Percentiles rank a stretch among this genome's conserved stretches.
These are phyloP conservation scores for Poicephalus meyeri DNA, from an alignment of 2,113 vertebrate genomes.

Conservation along the genomic window DNA sequence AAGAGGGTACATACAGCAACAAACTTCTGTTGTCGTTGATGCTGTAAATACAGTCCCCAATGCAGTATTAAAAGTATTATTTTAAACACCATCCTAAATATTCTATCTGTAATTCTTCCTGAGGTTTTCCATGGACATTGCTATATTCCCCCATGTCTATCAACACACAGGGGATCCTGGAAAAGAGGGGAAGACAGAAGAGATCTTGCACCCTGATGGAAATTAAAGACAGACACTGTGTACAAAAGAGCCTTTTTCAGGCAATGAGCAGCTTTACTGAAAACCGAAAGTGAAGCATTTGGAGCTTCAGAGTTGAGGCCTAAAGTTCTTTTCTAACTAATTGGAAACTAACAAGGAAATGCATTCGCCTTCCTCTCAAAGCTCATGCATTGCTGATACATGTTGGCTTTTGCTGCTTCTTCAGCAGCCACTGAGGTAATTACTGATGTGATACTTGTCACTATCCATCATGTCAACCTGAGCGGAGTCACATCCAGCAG, in stretches of 20 bases:
- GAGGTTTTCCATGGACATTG: neutral
- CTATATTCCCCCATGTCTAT: neutral
- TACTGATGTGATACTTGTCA: neutral
- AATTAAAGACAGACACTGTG: neutral
- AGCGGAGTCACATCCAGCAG: accelerated
- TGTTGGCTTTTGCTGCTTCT: neutral
- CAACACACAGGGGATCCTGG: neutral
- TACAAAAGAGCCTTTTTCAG: neutral
- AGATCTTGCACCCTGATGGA: neutral
- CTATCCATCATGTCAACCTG: neutral
- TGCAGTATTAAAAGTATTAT: neutral
- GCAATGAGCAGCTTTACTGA: neutral
- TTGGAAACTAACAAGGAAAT: neutral
- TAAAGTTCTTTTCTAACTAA: neutral
- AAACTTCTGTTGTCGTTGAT: neutral
- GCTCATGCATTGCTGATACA: neutral
- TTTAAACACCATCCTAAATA: neutral
- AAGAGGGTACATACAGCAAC: neutral
- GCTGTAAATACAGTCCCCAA: neutral
- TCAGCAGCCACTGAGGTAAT: neutral
- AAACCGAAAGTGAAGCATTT: neutral
- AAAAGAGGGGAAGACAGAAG: neutral
- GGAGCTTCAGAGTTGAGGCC: neutral
- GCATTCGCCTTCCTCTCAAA: neutral
- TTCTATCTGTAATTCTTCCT: neutral